Conservation (phyloP, 2,888 invertebrate genomes). For the Alcis repandata region DNA sequence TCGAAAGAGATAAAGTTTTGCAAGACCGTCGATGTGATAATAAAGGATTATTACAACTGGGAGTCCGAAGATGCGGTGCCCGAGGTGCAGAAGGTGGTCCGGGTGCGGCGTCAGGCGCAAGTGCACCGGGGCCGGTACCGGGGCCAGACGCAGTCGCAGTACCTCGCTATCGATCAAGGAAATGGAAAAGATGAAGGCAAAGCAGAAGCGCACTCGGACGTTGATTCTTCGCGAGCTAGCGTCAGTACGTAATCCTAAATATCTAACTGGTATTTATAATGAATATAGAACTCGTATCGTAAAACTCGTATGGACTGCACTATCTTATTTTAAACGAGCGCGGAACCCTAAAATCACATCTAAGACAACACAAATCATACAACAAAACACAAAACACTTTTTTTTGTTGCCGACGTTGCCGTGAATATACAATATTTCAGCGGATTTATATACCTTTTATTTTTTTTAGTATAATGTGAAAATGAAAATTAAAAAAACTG, state of each 20-base stretch:
- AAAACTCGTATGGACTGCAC: no score
- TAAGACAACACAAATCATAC: no score
- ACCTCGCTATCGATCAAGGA: conserved; percentile 86
- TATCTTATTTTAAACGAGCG: not conserved
- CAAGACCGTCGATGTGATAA: conserved; percentile 48
- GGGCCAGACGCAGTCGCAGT: conserved; percentile 95
- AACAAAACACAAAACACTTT: not conserved
- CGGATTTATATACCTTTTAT: no score
- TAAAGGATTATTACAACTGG: conserved; percentile 29
- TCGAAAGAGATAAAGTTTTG: conserved; percentile 55
- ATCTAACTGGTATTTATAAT: no score
- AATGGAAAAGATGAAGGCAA: conserved; percentile 89
- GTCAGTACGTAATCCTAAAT: conserved; percentile 88
- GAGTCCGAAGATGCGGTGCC: conserved; percentile 15
- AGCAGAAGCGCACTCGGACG: conserved; percentile 93
- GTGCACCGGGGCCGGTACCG: conserved; percentile 83
- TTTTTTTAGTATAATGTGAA: no score
- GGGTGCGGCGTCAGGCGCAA: conserved; percentile 63
- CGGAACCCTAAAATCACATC: no score
- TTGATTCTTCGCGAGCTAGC: conserved; percentile 89
- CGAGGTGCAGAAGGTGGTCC: conserved; percentile 36
- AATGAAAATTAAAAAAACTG: no score
- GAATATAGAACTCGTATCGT: no score
- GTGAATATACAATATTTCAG: no score
- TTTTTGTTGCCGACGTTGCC: no score